A percentile compares a stretch with the other conserved stretches of the same genome.
Conservation (phyloP, 2,888 invertebrate genomes). For the Thymelicus sylvestris region DNA sequence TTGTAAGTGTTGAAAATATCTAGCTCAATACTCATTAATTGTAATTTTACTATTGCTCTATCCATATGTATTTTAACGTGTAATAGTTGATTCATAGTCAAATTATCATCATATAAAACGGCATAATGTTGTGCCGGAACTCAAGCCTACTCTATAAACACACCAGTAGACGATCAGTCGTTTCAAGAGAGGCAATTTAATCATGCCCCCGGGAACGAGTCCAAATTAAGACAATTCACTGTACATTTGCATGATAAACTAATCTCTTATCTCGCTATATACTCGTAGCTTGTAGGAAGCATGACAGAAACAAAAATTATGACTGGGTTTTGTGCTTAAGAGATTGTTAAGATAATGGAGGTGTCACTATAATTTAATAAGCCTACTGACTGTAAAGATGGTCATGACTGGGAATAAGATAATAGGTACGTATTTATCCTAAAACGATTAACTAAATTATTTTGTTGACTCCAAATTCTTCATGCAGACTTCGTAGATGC, state of each 20-base stretch:
- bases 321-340: background rate
- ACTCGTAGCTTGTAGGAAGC: slow-evolving; percentile 13
- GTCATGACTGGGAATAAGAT: too few relatives aligned
- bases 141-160: slow-evolving; percentile 9
- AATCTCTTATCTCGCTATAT: slow-evolving; percentile 26
- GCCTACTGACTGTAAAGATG: too few relatives aligned
- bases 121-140: background rate
- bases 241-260: slow-evolving; percentile 36
- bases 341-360: background rate
- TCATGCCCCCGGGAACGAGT: slow-evolving; percentile 30
- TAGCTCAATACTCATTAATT: too few relatives aligned
- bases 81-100: background rate
- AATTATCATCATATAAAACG: background rate
- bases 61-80: too few relatives aligned
- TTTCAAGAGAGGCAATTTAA: slow-evolving; percentile 29
- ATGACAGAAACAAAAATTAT: slow-evolving; percentile 12
- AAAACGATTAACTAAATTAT: too few relatives aligned
- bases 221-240: slow-evolving; percentile 32
- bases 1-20: too few relatives aligned
- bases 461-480: too few relatives aligned
- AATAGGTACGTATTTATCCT: too few relatives aligned
- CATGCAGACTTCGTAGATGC: too few relatives aligned
- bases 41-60: too few relatives aligned
- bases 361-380: too few relatives aligned
- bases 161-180: slow-evolving; percentile 3